Evolutionary conservation across 23 tunicate genomes (phyloP), one percentile per base, ranked within the genome.

Genomic region (Ciona savignyi): DNA sequence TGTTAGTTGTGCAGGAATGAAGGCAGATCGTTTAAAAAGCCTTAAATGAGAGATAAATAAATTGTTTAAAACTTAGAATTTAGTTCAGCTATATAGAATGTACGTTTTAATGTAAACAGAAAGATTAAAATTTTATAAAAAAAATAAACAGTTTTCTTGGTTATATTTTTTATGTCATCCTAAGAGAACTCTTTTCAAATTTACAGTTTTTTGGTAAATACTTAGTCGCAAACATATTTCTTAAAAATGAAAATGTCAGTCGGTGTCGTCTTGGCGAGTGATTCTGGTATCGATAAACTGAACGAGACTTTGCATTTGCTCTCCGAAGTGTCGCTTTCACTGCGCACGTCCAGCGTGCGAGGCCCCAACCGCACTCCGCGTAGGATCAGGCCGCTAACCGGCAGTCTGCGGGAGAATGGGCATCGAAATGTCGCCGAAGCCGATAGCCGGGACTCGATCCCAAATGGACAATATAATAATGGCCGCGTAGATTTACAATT

Each of bases 281-380:
- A 73, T 65, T 21, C 66, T 9, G 84, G 78, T 49, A n/a, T 82
- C 2, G 87, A 81, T 25, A 88, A 88, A 51, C 62, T 88, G 62
- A 77, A 88, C 26, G 96, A 88, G 24, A 88, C 96, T 25, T 34
- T 88, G 23, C 79, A 73, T n/a, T 28, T 88, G 66, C 73, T 88
- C n/a, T 71, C 82, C 24, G 74, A 77, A 32, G 84, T 88, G 0
- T 81, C 96, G 42, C 67, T 88, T 23, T 81, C 96, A 0, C 35
- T 88, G 1, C 82, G 79, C 4, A 71, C 87, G 22, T 63, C 81
- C 24, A 27, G 65, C 6, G 72, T 51, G 3, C 21, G 3, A 0
- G 64, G 33, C 4, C 4, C 15, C 19, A 29, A 11, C 22, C 30
- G 30, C 26, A 4, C 32, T 30, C 70, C 32, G 27, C 26, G 1